Conservation (phyloP, 2,113 vertebrate genomes). For the Dasyornis broadbenti region DNA sequence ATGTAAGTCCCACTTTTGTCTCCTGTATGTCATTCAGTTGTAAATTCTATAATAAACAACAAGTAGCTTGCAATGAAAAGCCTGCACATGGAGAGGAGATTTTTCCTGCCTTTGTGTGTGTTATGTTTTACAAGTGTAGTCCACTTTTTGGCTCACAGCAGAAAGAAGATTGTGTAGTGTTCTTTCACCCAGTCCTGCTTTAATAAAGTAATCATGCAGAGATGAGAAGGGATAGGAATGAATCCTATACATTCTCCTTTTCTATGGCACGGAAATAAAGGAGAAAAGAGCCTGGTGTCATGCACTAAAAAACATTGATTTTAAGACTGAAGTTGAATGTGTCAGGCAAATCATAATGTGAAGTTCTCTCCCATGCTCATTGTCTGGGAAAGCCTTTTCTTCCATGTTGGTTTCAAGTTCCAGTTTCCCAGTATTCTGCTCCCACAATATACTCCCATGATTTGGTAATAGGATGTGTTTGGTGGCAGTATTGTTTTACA, state of each 20-base stretch:
- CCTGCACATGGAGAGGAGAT: fast-evolving
- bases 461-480: not conserved
- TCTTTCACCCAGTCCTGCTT: not conserved
- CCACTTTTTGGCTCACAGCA: not conserved
- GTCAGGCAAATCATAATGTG: not conserved
- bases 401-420: not conserved
- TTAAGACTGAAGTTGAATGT: not conserved
- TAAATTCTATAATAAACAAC: not conserved
- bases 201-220: not conserved
- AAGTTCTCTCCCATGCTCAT: not conserved
- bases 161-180: not conserved
- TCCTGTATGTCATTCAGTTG: not conserved
- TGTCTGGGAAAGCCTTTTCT: not conserved
- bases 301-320: not conserved
- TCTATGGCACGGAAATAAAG: not conserved
- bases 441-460: not conserved
- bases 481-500: not conserved
- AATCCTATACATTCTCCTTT: not conserved
- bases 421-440: not conserved
- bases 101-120: not conserved
- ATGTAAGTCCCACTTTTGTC: slow-evolving; percentile 73
- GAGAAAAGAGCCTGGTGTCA: not conserved
- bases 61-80: not conserved
- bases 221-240: not conserved
- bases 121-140: not conserved